Percentiles rank a stretch among this genome's conserved stretches.
Conservation (phyloP, 35 echinoderm and acorn worm species). For the Ophiothrix spiculata region DNA sequence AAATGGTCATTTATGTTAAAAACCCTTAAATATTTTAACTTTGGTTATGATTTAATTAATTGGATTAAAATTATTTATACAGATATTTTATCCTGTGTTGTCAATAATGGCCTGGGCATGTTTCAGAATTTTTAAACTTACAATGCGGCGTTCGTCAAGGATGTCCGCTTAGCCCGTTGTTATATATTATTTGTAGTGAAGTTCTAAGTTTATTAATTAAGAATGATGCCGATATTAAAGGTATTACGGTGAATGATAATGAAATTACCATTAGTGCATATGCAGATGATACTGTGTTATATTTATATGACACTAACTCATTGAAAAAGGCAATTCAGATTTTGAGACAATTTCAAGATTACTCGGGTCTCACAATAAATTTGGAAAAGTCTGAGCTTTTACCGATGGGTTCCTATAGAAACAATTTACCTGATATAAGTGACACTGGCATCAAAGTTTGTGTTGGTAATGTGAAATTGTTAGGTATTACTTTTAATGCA, state of each 20-base stretch:
- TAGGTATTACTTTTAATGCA: slow-evolving; percentile 30
- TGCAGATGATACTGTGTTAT: slow-evolving; percentile 25
- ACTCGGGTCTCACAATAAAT: not conserved
- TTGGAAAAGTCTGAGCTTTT: not conserved
- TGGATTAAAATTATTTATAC: slow-evolving; percentile 14
- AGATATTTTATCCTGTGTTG: slow-evolving; percentile 27
- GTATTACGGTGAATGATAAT: not conserved
- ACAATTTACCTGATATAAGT: not conserved
- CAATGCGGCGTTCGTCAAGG: slow-evolving; percentile 8
- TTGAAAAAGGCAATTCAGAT: not conserved
- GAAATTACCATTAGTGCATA: slow-evolving; percentile 19
- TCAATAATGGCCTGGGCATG: slow-evolving; percentile 39
- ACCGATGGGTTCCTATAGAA: not conserved
- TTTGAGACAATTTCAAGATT: not conserved
- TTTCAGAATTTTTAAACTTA: not conserved
- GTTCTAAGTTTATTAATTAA: slow-evolving; percentile 9
- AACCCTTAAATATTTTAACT: slow-evolving; percentile 18
- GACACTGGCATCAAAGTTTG: not conserved
- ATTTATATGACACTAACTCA: not conserved
- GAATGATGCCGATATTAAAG: not conserved
- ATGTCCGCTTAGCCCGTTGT: slow-evolving; percentile 7
- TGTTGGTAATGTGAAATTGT: not conserved
- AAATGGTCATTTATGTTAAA: slow-evolving; percentile 30
- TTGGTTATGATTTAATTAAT: slow-evolving; percentile 25
- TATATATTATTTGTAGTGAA: slow-evolving; percentile 26